phyloP scores from a whole-genome alignment of 2,113 vertebrate species.

The Mustela lutreola region DNA sequence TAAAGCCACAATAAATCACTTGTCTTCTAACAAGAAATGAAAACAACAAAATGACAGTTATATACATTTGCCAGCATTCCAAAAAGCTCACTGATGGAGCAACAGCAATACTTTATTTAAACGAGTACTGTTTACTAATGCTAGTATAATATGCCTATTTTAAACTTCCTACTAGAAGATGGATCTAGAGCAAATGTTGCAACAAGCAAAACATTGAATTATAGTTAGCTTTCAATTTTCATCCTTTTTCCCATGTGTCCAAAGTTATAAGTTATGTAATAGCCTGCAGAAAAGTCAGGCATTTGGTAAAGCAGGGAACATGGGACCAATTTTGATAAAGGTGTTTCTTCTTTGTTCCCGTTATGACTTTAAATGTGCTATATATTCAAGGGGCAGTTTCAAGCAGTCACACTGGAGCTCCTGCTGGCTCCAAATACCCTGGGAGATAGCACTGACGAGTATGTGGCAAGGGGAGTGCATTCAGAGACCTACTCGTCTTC shows the following conservation, averaged over 20 bases:
- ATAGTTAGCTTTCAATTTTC: neutral
- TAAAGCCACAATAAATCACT: neutral
- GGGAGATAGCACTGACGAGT: too few species aligned
- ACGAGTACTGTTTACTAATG: neutral
- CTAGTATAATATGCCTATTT: neutral
- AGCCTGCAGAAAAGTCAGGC: neutral
- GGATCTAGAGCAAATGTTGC: conserved; percentile 62
- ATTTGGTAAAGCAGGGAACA: neutral
- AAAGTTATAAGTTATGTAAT: neutral
- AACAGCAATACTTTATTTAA: conserved; percentile 21
- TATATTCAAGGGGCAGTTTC: neutral
- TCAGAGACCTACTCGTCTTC: neutral
- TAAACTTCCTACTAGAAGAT: conserved; percentile 49
- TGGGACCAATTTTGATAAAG: neutral
- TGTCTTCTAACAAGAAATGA: neutral
- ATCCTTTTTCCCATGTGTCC: neutral
- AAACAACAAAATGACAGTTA: conserved; percentile 3
- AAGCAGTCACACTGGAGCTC: neutral
- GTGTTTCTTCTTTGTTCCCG: neutral
- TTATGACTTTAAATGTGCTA: neutral
- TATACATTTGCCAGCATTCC: conserved; percentile 34
- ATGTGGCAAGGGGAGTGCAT: neutral
- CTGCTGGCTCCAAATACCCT: neutral
- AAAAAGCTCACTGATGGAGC: conserved; percentile 5
- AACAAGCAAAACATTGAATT: neutral